These are phyloP conservation scores for Cercopithecus hamlyni DNA, from an alignment of 2,797 vertebrate species.

Conservation along the genomic window DNA sequence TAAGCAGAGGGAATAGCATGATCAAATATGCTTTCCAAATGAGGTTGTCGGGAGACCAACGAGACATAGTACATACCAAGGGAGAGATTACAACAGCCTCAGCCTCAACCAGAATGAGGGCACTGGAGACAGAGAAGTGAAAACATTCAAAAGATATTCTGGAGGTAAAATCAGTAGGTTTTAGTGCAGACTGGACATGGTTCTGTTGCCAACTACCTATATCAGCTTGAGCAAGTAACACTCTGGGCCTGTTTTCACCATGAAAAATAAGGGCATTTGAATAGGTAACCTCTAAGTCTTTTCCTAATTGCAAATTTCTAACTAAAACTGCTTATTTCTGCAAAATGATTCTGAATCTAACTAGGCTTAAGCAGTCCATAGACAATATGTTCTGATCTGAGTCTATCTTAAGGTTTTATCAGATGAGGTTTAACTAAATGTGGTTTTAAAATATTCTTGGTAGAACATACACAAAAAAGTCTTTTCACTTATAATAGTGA, in stretches of 20 bases:
- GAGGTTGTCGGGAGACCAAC: background rate
- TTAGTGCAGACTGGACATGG: background rate
- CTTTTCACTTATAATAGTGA: background rate
- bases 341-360: slow-evolving; percentile 3
- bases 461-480: slow-evolving; percentile 1
- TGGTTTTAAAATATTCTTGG: slow-evolving; percentile 36
- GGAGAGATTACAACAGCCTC: background rate
- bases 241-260: background rate
- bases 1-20: background rate
- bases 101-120: background rate
- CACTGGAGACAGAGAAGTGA: background rate
- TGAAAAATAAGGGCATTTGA: slow-evolving; percentile 5
- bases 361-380: background rate
- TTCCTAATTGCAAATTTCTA: slow-evolving; percentile 4
- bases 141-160: background rate
- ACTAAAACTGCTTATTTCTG: slow-evolving; percentile 47
- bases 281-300: background rate
- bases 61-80: background rate
- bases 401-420: slow-evolving; percentile 9
- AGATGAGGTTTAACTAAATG: slow-evolving; percentile 21
- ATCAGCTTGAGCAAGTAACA: background rate
- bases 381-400: background rate
- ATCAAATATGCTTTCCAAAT: slow-evolving; percentile 11
- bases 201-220: background rate
- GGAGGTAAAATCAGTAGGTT: slow-evolving; percentile 5